Evolutionary conservation across 1,140 invertebrate species (phyloP), one percentile per base, ranked within the genome.

Genomic region (Lepidurus couesii): DNA sequence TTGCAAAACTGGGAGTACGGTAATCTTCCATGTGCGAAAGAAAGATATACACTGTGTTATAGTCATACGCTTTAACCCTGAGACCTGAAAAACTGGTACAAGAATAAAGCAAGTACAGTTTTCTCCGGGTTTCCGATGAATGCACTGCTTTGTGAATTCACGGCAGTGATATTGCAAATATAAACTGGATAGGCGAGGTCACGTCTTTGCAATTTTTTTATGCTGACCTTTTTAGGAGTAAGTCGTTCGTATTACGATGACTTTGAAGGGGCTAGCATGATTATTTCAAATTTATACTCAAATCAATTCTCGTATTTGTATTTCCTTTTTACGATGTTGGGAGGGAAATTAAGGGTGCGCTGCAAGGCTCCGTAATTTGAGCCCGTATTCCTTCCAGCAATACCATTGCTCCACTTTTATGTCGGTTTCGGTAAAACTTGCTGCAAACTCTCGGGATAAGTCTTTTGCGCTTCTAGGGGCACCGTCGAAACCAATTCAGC

Each of bases 231-330:
- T 34, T 34, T 34, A 34, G 0, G 34, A 4, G 3, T 34, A 34
- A 34, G 34, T 34, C 4, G 4, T 75, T 16, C 24, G 74, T 42
- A 75, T 42, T 16, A 75, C 74, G 24, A 24, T 24, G 74, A 75
- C 26, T 34, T 34, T 34, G 34, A 34, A 34, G 34, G 34, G 34
- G 34, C 34, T 34, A 34, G 16, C 4, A 7, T 42, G 26, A 24
- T 75, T 73, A 24, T 73, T 73, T 73, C 24, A 73, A 24, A 75
- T 75, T 16, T 24, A 75, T 2, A 75, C 11, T 13, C 24, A 75
- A 34, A 75, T 13, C 74, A 16, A 34, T 75, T 16, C 5, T 75
- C 42, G 13, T 24, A 73, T 73, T 4, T n/a, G 3, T 73, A n/a
- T 73, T 73, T 34, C 34, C 4, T 4, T 4, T 34, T 1, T 34